These are phyloP conservation scores for Melanotaenia nigrans DNA, from an alignment of 2,797 vertebrate species.

Conservation along the genomic window DNA sequence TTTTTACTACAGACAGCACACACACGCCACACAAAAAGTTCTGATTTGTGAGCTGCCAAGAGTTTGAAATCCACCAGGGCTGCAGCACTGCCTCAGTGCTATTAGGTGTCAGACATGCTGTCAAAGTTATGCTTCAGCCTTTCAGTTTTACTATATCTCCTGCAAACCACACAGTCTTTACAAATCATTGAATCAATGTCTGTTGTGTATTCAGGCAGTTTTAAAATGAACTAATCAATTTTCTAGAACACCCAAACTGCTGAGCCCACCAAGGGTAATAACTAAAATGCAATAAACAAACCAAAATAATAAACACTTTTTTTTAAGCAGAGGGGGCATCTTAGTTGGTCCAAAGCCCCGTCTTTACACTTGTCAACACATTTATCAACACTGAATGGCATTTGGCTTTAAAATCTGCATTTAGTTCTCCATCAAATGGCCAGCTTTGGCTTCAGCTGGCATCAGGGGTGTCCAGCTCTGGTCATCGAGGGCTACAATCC, in stretches of 20 bases:
- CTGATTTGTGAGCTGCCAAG: conserved; percentile 62
- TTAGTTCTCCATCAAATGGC: neutral
- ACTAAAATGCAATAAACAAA: neutral
- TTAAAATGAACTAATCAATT: conserved; percentile 9
- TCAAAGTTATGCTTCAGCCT: conserved; percentile 41
- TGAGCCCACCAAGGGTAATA: too few species aligned
- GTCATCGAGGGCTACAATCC: too few species aligned
- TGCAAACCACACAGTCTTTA: conserved; percentile 19
- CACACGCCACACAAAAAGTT: conserved; percentile 36
- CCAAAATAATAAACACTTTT: neutral
- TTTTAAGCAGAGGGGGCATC: neutral
- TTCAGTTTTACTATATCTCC: conserved; percentile 20
- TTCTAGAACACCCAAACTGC: neutral
- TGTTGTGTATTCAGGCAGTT: neutral
- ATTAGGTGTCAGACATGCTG: conserved; percentile 50
- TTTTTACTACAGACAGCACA: conserved; percentile 30
- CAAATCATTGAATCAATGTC: conserved; percentile 5
- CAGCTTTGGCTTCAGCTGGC: too few species aligned
- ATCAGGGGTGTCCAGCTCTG: too few species aligned
- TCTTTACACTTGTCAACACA: neutral
- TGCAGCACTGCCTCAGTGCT: conserved; percentile 41
- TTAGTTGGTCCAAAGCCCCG: neutral
- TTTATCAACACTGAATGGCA: neutral
- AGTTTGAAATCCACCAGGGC: conserved; percentile 43
- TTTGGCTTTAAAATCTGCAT: neutral